Evolutionary conservation across 2,888 invertebrate species (phyloP).

Genomic region (Ptilodon capucinus): DNA sequence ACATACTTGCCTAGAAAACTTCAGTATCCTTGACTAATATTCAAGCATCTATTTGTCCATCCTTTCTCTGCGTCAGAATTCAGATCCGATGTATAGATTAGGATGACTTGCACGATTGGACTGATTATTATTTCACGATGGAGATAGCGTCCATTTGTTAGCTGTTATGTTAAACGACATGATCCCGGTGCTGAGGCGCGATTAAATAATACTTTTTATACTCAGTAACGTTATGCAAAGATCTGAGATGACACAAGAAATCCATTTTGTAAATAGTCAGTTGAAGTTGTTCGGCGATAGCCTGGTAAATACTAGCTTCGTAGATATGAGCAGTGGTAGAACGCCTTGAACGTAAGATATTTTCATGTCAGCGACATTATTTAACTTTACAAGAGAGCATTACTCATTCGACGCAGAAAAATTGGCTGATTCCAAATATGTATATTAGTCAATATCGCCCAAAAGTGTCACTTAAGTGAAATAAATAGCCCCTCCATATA

Average conservation of each 20-base stretch:
- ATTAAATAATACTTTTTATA: constrained; percentile 13
- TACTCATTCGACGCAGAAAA: too few relatives aligned
- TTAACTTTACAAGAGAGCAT: too few relatives aligned
- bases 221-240: constrained; percentile 5
- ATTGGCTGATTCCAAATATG: too few relatives aligned
- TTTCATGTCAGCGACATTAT: too few relatives aligned
- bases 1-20: background rate
- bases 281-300: too few relatives aligned
- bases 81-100: constrained; percentile 28
- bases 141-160: constrained; percentile 18
- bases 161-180: constrained; percentile 19
- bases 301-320: too few relatives aligned
- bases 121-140: constrained; percentile 35
- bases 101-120: constrained; percentile 34
- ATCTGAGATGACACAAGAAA: background rate
- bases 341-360: too few relatives aligned
- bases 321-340: too few relatives aligned
- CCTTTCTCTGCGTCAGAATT: constrained; percentile 13
- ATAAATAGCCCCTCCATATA: too few relatives aligned
- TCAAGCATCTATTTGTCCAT: constrained; percentile 27
- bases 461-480: too few relatives aligned
- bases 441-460: too few relatives aligned
- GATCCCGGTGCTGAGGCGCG: constrained; percentile 3
- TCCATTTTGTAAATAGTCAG: background rate
- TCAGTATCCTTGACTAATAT: background rate